These are phyloP conservation scores for Papilio demoleus DNA, from an alignment of 2,888 invertebrate species.

Conservation along the genomic window DNA sequence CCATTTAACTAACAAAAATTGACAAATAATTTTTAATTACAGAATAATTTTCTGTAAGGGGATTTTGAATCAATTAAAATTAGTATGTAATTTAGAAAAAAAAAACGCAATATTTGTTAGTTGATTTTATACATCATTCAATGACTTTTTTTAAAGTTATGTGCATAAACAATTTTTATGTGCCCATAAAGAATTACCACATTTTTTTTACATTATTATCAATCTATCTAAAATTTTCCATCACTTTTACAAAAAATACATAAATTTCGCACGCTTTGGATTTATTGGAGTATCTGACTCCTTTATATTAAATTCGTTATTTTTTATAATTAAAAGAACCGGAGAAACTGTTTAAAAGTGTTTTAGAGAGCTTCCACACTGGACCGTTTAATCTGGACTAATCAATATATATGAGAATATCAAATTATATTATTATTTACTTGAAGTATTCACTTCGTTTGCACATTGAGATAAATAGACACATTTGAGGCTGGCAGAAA, in stretches of 20 bases:
- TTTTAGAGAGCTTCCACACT: conserved; percentile 47
- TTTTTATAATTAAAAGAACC: conserved; percentile 52
- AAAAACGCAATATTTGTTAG: neutral
- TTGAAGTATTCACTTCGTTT: no score
- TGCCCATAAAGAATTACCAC: conserved; percentile 1
- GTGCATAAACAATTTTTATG: conserved; percentile 9
- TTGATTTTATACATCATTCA: neutral
- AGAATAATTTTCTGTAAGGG: no score
- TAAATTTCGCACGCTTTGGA: conserved; percentile 49
- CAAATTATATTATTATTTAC: no score
- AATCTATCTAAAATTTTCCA: conserved; percentile 7
- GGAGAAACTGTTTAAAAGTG: conserved; percentile 61
- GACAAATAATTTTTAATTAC: conserved; percentile 26
- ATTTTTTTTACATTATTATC: neutral
- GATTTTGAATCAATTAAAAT: no score
- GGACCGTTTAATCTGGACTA: conserved; percentile 42
- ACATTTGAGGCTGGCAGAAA: no score
- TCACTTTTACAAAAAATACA: conserved; percentile 46
- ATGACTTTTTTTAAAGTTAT: neutral
- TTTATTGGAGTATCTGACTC: conserved; percentile 35
- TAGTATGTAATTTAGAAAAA: no score
- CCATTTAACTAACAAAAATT: conserved; percentile 34
- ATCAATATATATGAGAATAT: neutral
- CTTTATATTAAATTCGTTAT: conserved; percentile 60
- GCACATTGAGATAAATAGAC: no score